Evolutionary conservation across 2,888 invertebrate genomes (phyloP), one percentile per base, ranked within the genome.

Genomic region (Leptinotarsa haldemani): DNA sequence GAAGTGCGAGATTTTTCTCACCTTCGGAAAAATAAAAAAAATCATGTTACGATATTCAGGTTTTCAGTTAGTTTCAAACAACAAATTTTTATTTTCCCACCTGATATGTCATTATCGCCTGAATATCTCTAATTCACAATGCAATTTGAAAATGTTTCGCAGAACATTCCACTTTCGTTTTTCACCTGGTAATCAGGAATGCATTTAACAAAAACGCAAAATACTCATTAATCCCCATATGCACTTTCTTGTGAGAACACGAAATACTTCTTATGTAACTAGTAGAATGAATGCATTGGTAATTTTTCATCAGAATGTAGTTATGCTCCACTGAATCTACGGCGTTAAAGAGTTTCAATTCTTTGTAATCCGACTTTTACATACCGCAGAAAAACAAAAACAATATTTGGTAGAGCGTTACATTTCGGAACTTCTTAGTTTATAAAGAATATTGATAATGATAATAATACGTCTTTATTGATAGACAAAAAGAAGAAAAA

Each of bases 201-300:
- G 3, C 16, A 40, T 9, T 61, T 61, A 25, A 40, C 16, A 61
- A 61, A 61, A 61, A 61, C 40, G 61, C 61, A 40, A 16, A 40
- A 61, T 61, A 30, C 40, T 61, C 61, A 61, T 61, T 40, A 61
- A 16, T 40, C n/a, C n/a, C 30, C n/a, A 40, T 30, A 61, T 61
- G 61, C 61, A 61, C 61, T 61, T 61, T 61, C 61, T 30, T 61
- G 30, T 40, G 30, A n/a, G 61, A 61, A 61, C 30, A 30, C n/a
- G 61, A 61, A 61, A 61, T n/a, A 15, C 16, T 61, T 40, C 61
- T 61, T 61, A 61, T 40, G 40, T 40, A 61, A 61, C 40, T 61
- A 15, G 15, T 40, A 61, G 40, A 61, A 25, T 61, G 30, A 30
- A 61, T 61, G 61, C 61, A 61, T 4, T 61, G n/a, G 30, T 40